Base-by-base conservation (phyloP, 1,140 invertebrate species). In the Pogonognathellus flavescens region DNA sequence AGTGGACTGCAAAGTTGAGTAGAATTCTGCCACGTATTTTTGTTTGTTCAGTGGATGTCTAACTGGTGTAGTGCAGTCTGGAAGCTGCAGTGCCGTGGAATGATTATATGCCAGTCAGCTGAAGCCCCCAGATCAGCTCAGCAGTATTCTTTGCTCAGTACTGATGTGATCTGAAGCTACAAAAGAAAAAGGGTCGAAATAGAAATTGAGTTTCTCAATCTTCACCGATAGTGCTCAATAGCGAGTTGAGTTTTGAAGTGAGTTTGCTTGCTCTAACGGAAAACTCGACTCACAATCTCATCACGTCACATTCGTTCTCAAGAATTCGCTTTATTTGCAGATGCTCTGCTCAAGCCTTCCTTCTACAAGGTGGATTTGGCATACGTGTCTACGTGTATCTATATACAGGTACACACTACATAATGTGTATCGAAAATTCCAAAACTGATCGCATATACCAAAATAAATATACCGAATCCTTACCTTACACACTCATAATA, bases 281-380 rank as follows among this genome's bases (percentile, higher is more conserved):
- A 70, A 70, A 13, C 25, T 31, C 11, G 62, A 16, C 62, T 70
- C 62, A 70, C 18, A 70, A 70, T 70, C 62, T 70, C 62, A 70
- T 70, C 62, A 22, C 62, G 25, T 31, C 62, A 70, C 62, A 70
- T 70, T 70, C 18, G 62, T 70, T 70, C 18, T 13, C 11, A 11
- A 13, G 18, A 70, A 70, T 70, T 70, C 62, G 14, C 18, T 70
- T 70, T 70, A 11, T 31, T 70, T 18, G 18, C 53, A n/a, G 53
- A 13, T 57, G n/a, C 53, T 14, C 11, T 14, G 53, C 11, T n/a
- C 31, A 41, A 41, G 53, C 53, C n/a, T 57, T n/a, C 53, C 2
- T 57, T 57, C 11, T 10, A 57, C 53, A n/a, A 57, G 53, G 11
- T 57, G 10, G 11, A 57, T 57, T 57, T 57, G 53, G 2, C 11